Conservation (phyloP, 2,797 vertebrate species). For the Coranthus polyacanthus region DNA sequence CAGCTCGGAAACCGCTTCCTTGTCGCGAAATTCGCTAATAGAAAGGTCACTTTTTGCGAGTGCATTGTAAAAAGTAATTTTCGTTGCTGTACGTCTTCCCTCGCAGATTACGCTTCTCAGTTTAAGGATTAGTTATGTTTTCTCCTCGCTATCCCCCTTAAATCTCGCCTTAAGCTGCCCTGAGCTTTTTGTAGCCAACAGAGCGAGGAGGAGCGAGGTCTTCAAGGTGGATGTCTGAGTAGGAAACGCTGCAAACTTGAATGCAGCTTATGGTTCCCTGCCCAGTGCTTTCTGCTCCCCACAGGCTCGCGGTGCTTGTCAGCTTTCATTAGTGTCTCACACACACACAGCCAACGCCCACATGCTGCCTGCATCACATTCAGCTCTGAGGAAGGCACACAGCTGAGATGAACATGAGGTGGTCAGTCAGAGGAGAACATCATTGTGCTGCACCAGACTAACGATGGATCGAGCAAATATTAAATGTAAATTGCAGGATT, state of each 20-base stretch:
- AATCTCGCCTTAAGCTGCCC: slow-evolving; percentile 84
- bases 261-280: slow-evolving; percentile 67
- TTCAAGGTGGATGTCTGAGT: slow-evolving; percentile 79
- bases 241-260: slow-evolving; percentile 69
- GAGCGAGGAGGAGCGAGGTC: slow-evolving; percentile 78
- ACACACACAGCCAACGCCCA: slow-evolving; percentile 66
- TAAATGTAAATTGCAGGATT: neutral
- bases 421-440: slow-evolving; percentile 46
- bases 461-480: slow-evolving; percentile 19
- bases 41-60: slow-evolving; percentile 60
- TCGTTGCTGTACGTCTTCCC: slow-evolving; percentile 74
- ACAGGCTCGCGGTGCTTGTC: slow-evolving; percentile 75
- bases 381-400: slow-evolving; percentile 49
- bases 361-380: slow-evolving; percentile 58
- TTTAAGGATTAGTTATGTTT: slow-evolving; percentile 86
- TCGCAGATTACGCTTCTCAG: slow-evolving; percentile 83
- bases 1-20: slow-evolving; percentile 32
- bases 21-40: slow-evolving; percentile 43
- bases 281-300: slow-evolving; percentile 69
- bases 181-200: slow-evolving; percentile 81
- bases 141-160: slow-evolving; percentile 79
- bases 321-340: slow-evolving; percentile 73
- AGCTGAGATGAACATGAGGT: slow-evolving; percentile 51
- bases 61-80: slow-evolving; percentile 74
- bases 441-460: slow-evolving; percentile 20